These are phyloP conservation scores for Helicoverpa zea DNA, from an alignment of 1,140 invertebrate species.

Conservation along the genomic window DNA sequence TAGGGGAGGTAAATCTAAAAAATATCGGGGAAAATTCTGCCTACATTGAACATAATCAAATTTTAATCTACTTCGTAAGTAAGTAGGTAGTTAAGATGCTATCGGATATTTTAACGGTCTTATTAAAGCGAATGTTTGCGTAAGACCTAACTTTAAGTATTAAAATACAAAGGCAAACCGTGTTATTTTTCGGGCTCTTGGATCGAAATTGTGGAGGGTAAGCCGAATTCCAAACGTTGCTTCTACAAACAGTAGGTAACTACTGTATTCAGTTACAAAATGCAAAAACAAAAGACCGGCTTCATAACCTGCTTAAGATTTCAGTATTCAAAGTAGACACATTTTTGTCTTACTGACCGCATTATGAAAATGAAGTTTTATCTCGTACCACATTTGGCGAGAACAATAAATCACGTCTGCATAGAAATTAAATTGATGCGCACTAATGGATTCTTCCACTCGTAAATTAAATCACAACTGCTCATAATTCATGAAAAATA, in stretches of 20 bases:
- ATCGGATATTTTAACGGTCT: slow-evolving; percentile 39
- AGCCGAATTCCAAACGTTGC: neutral
- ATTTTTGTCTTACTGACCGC: too few species aligned
- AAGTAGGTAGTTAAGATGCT: slow-evolving; percentile 23
- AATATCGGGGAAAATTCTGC: neutral
- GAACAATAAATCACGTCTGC: slow-evolving; percentile 28
- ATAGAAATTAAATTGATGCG: slow-evolving; percentile 15
- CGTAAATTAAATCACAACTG: slow-evolving; percentile 14
- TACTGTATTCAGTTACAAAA: too few species aligned
- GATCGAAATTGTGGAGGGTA: neutral
- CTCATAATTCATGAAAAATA: neutral
- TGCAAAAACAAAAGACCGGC: too few species aligned
- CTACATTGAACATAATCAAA: slow-evolving; percentile 3
- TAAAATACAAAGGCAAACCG: neutral
- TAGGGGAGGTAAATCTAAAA: slow-evolving; percentile 11
- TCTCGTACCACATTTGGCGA: neutral
- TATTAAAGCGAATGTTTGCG: slow-evolving; percentile 27
- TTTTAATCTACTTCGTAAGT: slow-evolving; percentile 26
- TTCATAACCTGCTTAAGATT: neutral
- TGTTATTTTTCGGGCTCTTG: slow-evolving; percentile 2
- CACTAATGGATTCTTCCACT: neutral
- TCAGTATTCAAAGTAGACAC: neutral
- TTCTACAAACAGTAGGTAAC: too few species aligned
- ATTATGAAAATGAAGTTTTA: slow-evolving; percentile 4
- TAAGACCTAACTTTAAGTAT: slow-evolving; percentile 5